Percentiles rank a stretch among this genome's conserved stretches.
These are phyloP conservation scores for Sterna hirundo DNA, from an alignment of 2,113 vertebrate genomes.

Conservation along the genomic window DNA sequence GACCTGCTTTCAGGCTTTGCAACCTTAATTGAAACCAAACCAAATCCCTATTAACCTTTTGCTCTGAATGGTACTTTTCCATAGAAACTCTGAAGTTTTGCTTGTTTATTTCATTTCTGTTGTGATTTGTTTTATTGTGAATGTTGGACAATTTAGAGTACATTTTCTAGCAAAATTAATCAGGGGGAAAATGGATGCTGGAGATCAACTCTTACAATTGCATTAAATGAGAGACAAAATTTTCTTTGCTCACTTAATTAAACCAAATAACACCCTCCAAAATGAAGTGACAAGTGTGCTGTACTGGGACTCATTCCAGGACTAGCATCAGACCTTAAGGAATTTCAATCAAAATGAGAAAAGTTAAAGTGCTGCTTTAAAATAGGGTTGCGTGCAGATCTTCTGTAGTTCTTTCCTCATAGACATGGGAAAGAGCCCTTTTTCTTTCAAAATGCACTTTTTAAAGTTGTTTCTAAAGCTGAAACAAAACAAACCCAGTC, in stretches of 20 bases:
- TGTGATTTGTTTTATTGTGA: background rate
- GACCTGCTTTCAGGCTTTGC: background rate
- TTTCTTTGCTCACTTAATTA: slow-evolving; percentile 23
- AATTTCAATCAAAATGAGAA: background rate
- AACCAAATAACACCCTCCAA: background rate
- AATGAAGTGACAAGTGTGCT: background rate
- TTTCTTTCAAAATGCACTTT: background rate
- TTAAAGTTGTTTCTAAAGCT: background rate
- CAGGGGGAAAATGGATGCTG: background rate
- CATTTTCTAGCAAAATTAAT: background rate
- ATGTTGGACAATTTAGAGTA: background rate
- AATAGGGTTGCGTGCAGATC: background rate
- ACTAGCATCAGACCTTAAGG: background rate
- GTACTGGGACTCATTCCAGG: background rate
- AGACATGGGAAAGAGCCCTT: background rate
- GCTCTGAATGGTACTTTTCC: background rate
- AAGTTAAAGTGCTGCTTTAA: background rate
- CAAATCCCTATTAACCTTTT: background rate
- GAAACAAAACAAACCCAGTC: background rate
- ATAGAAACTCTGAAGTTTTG: background rate
- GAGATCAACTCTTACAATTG: background rate
- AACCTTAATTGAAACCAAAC: background rate
- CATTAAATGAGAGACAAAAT: background rate
- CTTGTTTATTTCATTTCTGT: background rate
- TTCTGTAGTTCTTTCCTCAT: background rate